Evolutionary conservation across 2,113 vertebrate species (phyloP).

Genomic region (Rhodinocichla rosea): DNA sequence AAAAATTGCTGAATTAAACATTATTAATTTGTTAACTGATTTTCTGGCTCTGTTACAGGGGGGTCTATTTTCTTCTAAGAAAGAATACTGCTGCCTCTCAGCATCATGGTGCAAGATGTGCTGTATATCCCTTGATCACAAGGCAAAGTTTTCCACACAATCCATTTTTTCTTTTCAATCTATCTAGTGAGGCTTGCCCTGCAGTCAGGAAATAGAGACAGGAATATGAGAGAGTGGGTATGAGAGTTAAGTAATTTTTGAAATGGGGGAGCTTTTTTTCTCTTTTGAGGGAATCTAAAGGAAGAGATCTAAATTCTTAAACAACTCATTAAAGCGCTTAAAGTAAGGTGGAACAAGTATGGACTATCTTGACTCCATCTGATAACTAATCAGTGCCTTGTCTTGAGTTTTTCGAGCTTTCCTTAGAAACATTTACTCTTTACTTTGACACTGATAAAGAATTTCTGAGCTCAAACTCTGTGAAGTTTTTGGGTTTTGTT

Average conservation of each 20-base stretch:
- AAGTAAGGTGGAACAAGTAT: background rate
- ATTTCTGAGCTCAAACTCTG: background rate
- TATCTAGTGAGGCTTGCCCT: background rate
- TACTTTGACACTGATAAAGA: background rate
- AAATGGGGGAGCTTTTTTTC: fast-evolving
- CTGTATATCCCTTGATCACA: background rate
- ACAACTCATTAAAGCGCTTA: background rate
- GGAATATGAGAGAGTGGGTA: background rate
- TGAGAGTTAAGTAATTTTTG: background rate
- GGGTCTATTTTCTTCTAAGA: background rate
- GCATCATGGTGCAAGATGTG: background rate
- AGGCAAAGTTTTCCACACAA: background rate
- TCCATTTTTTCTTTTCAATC: background rate
- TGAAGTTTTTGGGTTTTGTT: background rate
- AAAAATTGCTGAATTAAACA: background rate
- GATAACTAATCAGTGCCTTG: background rate
- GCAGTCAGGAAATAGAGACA: background rate
- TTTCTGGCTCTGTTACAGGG: background rate
- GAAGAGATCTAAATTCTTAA: background rate
- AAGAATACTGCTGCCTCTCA: background rate
- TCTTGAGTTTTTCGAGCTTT: background rate
- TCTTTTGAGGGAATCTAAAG: background rate
- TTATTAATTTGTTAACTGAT: background rate
- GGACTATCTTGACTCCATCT: background rate
- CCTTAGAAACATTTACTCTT: background rate